Evolutionary conservation across 2,113 vertebrate species (phyloP), one percentile per base, ranked within the genome.

Genomic region (Cyprinodon brontotheroides): DNA sequence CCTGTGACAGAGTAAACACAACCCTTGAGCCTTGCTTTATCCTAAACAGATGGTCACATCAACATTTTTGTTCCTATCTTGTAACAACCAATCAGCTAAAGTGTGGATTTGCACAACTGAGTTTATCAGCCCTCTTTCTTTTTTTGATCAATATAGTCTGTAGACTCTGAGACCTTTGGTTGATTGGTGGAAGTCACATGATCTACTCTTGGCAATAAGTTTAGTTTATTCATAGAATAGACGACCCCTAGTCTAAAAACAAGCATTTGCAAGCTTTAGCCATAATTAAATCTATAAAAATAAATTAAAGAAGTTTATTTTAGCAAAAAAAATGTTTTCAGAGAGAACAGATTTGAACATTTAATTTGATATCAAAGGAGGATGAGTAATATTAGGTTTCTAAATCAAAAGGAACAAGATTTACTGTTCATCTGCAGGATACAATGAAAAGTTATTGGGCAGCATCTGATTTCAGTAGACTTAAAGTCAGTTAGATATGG

Each of bases 1-100:
- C 20, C 4, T 17, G 29, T 75, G 41, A 50, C 10, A 62, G 39
- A 36, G 68, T 72, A 86, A 91, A 91, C 66, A 91, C 66, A 53
- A 91, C 84, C 91, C 50, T 83, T 84, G 83, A 78, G 62, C 86
- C 60, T 7, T 39, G 5, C 50, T 22, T 64, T 13, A 11, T 68
- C 22, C 8, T 6, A 66, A 70, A 68, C 47, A 39, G 3, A 66
- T 3, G 0, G 15, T 4, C 74, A 5, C 60, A 11, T 66, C 8
- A 3, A 4, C 13, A 39, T 69, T 13, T 66, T 45, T 48, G 9
- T 9, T 74, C 36, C 39, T 20, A 85, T 40, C 45, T 50, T 69
- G 40, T 8, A 7, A 10, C 48, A 47, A 7, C 68, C 70, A 74
- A 75, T 85, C 79, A 82, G 61, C 68, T 74, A 37, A 69, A 71